phyloP scores from a whole-genome alignment of 2,113 vertebrate species.

The Phrynocephalus versicolor region DNA sequence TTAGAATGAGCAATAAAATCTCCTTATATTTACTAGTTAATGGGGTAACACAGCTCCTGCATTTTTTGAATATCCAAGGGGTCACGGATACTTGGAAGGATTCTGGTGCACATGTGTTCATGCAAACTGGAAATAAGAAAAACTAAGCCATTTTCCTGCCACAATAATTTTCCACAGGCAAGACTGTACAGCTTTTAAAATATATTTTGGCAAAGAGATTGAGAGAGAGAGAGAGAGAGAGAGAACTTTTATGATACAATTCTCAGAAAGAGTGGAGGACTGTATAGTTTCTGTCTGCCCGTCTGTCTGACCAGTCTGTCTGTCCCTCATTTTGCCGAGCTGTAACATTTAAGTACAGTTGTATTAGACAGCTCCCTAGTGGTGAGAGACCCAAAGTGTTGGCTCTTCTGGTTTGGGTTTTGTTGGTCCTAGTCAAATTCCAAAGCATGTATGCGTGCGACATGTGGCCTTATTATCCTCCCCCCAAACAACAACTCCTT shows the following conservation, averaged over 20 bases:
- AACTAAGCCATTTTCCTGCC: neutral
- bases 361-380: slow-evolving; percentile 32
- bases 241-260: neutral
- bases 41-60: neutral
- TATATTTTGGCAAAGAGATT: no score
- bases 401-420: neutral
- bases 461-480: slow-evolving; percentile 7
- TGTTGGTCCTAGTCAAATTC: neutral
- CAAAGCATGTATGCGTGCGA: neutral
- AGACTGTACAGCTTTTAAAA: neutral
- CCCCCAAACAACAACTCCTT: neutral
- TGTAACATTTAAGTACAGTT: neutral
- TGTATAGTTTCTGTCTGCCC: neutral
- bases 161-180: neutral
- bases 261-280: neutral
- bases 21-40: neutral
- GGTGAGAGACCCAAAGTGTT: neutral
- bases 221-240: no score
- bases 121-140: neutral
- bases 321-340: neutral
- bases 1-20: neutral
- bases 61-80: neutral
- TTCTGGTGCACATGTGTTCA: neutral
- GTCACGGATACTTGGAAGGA: neutral
- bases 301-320: no score